Evolutionary conservation across 2,888 invertebrate species (phyloP).

Genomic region (Thereva nobilitata): DNA sequence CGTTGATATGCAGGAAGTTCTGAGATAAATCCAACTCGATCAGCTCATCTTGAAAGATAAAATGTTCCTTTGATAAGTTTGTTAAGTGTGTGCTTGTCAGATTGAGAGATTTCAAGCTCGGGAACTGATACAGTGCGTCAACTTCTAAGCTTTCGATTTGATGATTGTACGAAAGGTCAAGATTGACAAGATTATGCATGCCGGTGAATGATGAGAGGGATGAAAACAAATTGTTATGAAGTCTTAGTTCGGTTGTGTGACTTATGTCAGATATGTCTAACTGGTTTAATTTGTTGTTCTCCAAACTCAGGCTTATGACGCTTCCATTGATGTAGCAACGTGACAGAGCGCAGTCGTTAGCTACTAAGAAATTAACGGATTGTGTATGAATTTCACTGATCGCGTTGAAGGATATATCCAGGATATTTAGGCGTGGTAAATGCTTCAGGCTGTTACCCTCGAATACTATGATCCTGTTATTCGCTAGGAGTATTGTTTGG

Average conservation of each 20-base stretch:
- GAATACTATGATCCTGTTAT: slow-evolving; percentile 18
- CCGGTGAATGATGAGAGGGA: slow-evolving; percentile 4
- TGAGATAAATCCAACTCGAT: slow-evolving; percentile 9
- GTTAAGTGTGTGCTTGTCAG: not conserved
- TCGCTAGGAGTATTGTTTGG: slow-evolving; percentile 19
- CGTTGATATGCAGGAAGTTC: not conserved
- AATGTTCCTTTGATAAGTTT: not conserved
- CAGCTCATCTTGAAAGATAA: slow-evolving; percentile 6
- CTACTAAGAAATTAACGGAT: slow-evolving; percentile 1
- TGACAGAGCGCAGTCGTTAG: slow-evolving; percentile 13
- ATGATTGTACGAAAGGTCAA: slow-evolving; percentile 14
- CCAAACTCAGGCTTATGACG: slow-evolving; percentile 1
- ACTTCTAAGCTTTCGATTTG: slow-evolving; percentile 11
- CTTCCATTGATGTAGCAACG: slow-evolving; percentile 13
- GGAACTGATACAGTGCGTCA: not conserved
- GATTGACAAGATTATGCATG: slow-evolving; percentile 9
- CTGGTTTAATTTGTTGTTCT: slow-evolving; percentile 10
- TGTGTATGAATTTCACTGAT: slow-evolving; percentile 16
- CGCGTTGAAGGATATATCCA: slow-evolving; percentile 20
- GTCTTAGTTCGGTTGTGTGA: slow-evolving; percentile 9
- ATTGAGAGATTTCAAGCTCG: slow-evolving; percentile 17
- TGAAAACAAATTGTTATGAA: slow-evolving; percentile 8
- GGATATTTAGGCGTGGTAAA: not conserved
- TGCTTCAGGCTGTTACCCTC: slow-evolving; percentile 14
- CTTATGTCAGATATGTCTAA: not conserved